phyloP scores from a whole-genome alignment of 2,797 vertebrate species.

The Poeciliopsis infans region DNA sequence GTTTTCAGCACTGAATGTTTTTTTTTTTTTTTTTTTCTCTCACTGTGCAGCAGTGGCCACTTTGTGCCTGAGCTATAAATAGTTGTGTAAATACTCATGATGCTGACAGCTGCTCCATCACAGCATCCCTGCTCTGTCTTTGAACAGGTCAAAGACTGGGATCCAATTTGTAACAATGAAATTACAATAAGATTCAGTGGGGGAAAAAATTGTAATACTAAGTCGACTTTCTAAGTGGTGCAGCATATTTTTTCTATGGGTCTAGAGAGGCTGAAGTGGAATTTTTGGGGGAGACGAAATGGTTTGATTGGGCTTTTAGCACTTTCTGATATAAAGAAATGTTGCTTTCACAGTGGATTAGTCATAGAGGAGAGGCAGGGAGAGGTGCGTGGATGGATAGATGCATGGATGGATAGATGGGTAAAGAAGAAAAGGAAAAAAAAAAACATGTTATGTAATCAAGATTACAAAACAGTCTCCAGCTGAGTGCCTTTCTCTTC shows the following conservation, averaged over 20 bases:
- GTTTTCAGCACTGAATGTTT: conserved; percentile 42
- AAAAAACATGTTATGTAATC: conserved; percentile 75
- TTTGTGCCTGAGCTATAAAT: conserved; percentile 69
- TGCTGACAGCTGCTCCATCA: conserved; percentile 75
- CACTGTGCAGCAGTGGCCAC: conserved; percentile 35
- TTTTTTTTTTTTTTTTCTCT: conserved; percentile 44
- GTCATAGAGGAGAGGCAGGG: conserved; percentile 43
- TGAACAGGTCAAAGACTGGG: conserved; percentile 44
- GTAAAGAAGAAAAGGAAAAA: conserved; percentile 40
- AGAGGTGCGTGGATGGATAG: conserved; percentile 44
- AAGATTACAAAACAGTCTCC: conserved; percentile 75
- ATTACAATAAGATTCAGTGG: conserved; percentile 3
- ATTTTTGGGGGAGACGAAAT: conserved; percentile 19
- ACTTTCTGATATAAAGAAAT: conserved; percentile 36
- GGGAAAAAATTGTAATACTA: neutral
- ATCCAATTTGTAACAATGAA: conserved; percentile 11
- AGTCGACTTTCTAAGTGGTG: neutral
- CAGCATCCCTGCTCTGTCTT: conserved; percentile 44
- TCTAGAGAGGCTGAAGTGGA: conserved; percentile 25
- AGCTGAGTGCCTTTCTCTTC: conserved; percentile 58
- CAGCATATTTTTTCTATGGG: neutral
- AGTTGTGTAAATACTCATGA: conserved; percentile 59
- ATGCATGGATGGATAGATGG: conserved; percentile 51
- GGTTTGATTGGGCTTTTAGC: conserved; percentile 41
- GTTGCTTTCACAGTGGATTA: conserved; percentile 61